Percentiles rank a stretch among this genome's conserved stretches.
phyloP scores from a whole-genome alignment of 2,113 vertebrate genomes.

The Limnothrissa miodon region DNA sequence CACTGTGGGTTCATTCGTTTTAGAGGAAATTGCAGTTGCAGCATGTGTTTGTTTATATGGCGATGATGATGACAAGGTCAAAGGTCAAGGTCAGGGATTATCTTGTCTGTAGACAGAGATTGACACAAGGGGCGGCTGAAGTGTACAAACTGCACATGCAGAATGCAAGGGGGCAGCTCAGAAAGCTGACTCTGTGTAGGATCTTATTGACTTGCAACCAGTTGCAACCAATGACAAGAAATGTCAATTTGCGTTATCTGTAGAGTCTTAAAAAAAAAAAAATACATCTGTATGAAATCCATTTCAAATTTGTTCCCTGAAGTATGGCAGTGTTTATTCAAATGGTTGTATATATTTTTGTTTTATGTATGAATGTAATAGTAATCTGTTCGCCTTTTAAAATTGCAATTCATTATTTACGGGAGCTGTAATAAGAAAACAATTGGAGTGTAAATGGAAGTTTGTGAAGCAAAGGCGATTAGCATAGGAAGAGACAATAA shows the following conservation, averaged over 20 bases:
- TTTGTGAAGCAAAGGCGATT: constrained; percentile 34
- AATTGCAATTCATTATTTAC: constrained; percentile 37
- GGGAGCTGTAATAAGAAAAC: constrained; percentile 40
- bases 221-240: neutral
- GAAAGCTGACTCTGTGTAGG: neutral
- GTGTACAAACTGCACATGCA: neutral
- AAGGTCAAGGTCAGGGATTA: neutral
- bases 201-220: neutral
- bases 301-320: neutral
- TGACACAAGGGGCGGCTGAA: neutral
- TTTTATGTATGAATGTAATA: constrained; percentile 24
- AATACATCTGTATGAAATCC: neutral
- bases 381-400: constrained; percentile 33
- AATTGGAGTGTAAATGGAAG: constrained; percentile 48
- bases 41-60: neutral
- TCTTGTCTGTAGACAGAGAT: neutral
- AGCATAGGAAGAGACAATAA: constrained; percentile 45
- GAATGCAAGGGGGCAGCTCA: neutral
- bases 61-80: neutral
- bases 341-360: neutral
- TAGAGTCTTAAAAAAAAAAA: neutral
- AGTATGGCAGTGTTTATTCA: neutral
- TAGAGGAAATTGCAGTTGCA: neutral
- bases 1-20: neutral
- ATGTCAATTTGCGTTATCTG: neutral